Evolutionary conservation across 1,140 invertebrate genomes (phyloP), one percentile per base, ranked within the genome.

Genomic region (Teleogryllus occipitalis): DNA sequence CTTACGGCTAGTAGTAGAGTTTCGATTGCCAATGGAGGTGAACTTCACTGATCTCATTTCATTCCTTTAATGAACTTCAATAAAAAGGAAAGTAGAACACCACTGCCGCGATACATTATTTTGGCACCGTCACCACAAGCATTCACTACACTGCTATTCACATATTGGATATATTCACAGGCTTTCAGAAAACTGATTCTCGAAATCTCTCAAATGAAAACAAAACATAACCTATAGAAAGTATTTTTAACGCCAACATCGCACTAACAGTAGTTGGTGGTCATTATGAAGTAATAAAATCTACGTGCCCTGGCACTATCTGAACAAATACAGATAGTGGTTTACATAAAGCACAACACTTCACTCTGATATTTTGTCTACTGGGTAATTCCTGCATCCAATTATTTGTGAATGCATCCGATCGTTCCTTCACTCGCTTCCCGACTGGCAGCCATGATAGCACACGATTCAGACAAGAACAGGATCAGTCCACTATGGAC

Each of bases 211-310:
- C 54, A 65, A 10, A 65, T 65, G 54, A 65, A 65, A 65, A 10
- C 54, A 65, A 65, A 65, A 65, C 54, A 65, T 65, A 65, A 65
- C 54, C 54, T 65, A 65, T 65, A 10, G 54, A 65, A 65, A 65
- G 54, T 65, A 65, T 65, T 14, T 65, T 18, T 14, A 18, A 65
- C 54, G 54, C 54, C 54, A 65, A 65, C 54, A 14, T 10, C 10
- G 18, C 54, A 65, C 54, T 65, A 65, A 1, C 10, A 65, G 10
- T 65, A 65, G 54, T 65, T 18, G 18, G 54, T 65, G 10, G 54
- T 65, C 54, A 65, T 65, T 65, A 65, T 65, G 54, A 18, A 65
- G 7, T 0, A 65, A 65, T 65, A 65, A 18, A 65, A 65, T 65
- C 18, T 65, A 65, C 54, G 54, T 10, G 27, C 27, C 5, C 27